Base-by-base conservation (phyloP, 2,113 vertebrate genomes). In the Gobio gobio region DNA sequence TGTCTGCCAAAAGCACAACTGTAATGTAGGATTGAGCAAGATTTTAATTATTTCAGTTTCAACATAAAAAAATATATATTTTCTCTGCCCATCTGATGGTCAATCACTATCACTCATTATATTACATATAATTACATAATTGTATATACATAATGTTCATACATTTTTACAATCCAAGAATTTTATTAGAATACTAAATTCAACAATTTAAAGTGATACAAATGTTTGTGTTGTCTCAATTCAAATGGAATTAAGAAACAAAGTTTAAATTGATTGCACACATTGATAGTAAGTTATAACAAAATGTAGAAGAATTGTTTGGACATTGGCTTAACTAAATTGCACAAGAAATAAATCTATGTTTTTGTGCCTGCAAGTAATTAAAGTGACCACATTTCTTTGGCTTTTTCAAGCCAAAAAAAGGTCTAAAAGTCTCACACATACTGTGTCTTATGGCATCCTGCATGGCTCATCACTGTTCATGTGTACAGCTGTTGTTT, bases 401-500 rank as follows among this genome's bases (percentile, higher is more conserved):
- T 70, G 33, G 18, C 33, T 64, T 66, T 3, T 66, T 66, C 29
- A 33, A 2, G 63, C 18, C 10, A 70, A 22, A 10, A 51, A 10
- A 56, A 33, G 2, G 4, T 22, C 51, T 29, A 77, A 29, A 36
- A 51, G 51, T 40, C 54, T 22, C 6, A 56, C 54, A 56, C 18
- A 56, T 54, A 20, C 16, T 6, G 3, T 20, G 7, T 22, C 20
- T 26, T 49, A 33, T 10, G 22, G 8, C 3, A 1, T 63, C 33
- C 59, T 49, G 43, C 56, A 64, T 75, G 72, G 83, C 75, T 13
- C 45, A 73, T 76, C 3, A 70, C 75, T 85, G 79, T 40, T 79
- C 43, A 33, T 12, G 64, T 86, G 80, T 61, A n/a, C 66, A 47
- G 72, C 86, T 59, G 83, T 88, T 91, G 91, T 90, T 91, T 86